Base-by-base conservation (phyloP, 2,797 vertebrate genomes). In the Anguilla pacifica region DNA sequence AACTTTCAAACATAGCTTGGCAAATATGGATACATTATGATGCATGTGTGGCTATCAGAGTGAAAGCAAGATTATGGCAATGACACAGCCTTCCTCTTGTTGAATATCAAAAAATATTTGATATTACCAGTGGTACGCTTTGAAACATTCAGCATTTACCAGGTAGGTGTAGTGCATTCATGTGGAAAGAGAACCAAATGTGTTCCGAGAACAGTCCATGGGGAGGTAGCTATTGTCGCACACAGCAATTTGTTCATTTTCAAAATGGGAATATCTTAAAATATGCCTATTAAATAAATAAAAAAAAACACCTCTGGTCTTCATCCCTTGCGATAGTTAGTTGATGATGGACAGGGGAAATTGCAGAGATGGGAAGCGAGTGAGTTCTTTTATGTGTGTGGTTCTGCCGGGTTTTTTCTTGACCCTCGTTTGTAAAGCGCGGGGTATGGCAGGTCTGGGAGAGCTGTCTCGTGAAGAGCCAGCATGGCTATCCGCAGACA, bases 211-310 rank as follows among this genome's bases (percentile, higher is more conserved):
- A 82, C 51, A 51, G 79, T 46, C 43, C 43, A 82, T 46, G 10
- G 79, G 22, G 2, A 82, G 72, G 28, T 17, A 19, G 74, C 74
- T 79, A 79, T 51, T 82, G 79, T 82, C 46, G n/a, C 22, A n/a
- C 9, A 4, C 39, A n/a, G 46, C 79, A n/a, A 82, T 82, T 51
- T 82, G 43, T 82, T 82, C 79, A 82, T 82, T 82, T 82, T 82
- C 43, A n/a, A 82, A 82, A 82, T 82, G 79, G 79, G 46, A 22
- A 82, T 51, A 51, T 49, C 79, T 49, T 51, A 51, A 82, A 82
- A 82, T 49, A 46, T 46, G 43, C 43, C 43, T 19, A 81, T 46
- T 81, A 49, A 64, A 64, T 64, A 70, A 70, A n/a, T 70, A n/a
- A 19, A 25, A 7, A 7, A 25, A 81, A 82, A 51, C 6, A n/a